These are phyloP conservation scores for Anas bernieri DNA, from an alignment of 2,797 vertebrate species.

Conservation along the genomic window DNA sequence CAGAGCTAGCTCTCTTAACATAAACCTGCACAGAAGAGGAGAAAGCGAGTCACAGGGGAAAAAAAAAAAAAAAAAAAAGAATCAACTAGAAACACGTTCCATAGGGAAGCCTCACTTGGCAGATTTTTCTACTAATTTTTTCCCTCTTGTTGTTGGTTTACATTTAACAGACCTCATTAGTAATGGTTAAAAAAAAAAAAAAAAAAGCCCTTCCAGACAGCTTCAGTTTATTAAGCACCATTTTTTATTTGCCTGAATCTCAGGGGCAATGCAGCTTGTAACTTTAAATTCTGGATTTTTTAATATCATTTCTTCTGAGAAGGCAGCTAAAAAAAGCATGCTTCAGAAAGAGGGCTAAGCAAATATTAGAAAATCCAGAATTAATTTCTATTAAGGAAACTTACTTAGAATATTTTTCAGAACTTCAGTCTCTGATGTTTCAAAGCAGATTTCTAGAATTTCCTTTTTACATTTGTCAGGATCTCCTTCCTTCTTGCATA, in stretches of 20 bases:
- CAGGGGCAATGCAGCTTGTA: neutral
- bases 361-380: neutral
- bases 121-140: neutral
- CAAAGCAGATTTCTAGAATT: neutral
- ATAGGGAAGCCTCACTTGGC: neutral
- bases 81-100: neutral
- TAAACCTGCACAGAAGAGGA: neutral
- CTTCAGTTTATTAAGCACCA: neutral
- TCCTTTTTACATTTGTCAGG: rapidly evolving
- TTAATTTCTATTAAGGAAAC: neutral
- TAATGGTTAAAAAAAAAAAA: neutral
- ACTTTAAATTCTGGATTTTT: neutral
- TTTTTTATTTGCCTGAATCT: neutral
- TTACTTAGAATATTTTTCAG: neutral
- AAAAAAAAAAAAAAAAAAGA: neutral
- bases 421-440: neutral
- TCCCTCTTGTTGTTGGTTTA: neutral
- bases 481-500: neutral
- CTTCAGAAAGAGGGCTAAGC: neutral
- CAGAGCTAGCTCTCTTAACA: neutral
- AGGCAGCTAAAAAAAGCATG: neutral
- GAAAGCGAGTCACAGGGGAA: neutral
- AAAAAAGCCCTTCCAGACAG: neutral
- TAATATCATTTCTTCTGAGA: neutral
- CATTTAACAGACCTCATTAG: neutral